Evolutionary conservation across 2,797 vertebrate species (phyloP).

Genomic region (Pithecia hirsuta): DNA sequence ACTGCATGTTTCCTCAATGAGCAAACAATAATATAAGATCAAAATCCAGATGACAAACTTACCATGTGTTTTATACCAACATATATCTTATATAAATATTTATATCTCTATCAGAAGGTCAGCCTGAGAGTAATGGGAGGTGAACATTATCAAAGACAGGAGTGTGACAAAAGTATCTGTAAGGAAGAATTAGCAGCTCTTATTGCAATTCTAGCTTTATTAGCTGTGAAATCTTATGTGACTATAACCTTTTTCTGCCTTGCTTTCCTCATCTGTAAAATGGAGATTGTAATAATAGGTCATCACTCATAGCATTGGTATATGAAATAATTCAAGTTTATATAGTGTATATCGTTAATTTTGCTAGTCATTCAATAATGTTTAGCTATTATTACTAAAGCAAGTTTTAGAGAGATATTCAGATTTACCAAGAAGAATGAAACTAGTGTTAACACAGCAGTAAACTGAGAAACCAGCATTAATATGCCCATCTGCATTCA

Average conservation of each 20-base stretch:
- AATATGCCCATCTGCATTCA: slow-evolving; percentile 47
- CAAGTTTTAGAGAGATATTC: not conserved
- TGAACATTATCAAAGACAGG: not conserved
- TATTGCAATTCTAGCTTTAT: not conserved
- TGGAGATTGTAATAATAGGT: not conserved
- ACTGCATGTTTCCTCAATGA: not conserved
- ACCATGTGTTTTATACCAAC: not conserved
- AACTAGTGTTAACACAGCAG: not conserved
- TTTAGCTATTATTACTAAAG: not conserved
- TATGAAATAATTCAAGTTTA: not conserved
- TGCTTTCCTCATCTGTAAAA: not conserved
- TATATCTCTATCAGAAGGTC: not conserved
- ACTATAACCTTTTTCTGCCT: not conserved
- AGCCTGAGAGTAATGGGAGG: not conserved
- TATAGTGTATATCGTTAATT: not conserved
- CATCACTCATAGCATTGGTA: not conserved
- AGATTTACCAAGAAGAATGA: not conserved
- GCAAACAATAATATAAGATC: not conserved
- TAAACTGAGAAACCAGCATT: not conserved
- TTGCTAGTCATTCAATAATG: not conserved
- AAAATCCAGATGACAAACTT: not conserved
- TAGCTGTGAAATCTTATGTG: not conserved
- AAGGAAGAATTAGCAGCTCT: not conserved
- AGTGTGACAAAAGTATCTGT: not conserved
- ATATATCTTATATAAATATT: not conserved